phyloP scores from a whole-genome alignment of 2,888 invertebrate species.

The Acanthococcus lagerstroemiae region DNA sequence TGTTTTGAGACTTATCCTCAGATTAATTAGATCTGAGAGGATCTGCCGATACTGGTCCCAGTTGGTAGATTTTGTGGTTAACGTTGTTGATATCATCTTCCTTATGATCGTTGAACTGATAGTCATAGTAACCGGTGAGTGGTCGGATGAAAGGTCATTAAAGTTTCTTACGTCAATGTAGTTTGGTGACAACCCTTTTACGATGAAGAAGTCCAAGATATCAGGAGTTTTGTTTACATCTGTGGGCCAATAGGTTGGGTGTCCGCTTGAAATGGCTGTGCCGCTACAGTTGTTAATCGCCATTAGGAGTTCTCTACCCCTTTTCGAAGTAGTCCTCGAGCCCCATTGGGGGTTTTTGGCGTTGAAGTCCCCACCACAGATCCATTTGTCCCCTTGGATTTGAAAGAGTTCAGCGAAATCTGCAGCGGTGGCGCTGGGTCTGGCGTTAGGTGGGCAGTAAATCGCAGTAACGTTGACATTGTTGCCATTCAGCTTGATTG shows the following conservation, averaged over 20 bases:
- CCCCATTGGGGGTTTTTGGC: slow-evolving; percentile 6
- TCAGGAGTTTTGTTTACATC: slow-evolving; percentile 34
- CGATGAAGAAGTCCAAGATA: slow-evolving; percentile 3
- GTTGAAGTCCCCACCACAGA: slow-evolving; percentile 7
- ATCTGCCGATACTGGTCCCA: neutral
- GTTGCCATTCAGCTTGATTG: too few relatives aligned
- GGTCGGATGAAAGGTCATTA: neutral
- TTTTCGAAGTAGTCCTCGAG: neutral
- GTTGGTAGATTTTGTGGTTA: neutral
- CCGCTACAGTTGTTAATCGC: neutral
- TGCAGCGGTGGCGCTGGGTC: neutral
- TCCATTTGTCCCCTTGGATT: neutral
- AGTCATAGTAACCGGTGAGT: neutral
- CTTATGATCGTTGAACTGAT: neutral
- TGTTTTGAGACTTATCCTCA: neutral
- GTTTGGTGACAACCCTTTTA: neutral
- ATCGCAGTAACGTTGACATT: too few relatives aligned
- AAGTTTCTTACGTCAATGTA: neutral
- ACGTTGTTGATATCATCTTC: neutral
- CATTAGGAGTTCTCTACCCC: neutral
- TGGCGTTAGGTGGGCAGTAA: neutral
- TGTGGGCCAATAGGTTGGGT: slow-evolving; percentile 11
- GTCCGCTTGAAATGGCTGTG: neutral
- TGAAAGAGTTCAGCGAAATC: neutral
- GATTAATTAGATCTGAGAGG: neutral